Conservation (phyloP, 2,797 vertebrate species). For the Siniperca obscura region DNA sequence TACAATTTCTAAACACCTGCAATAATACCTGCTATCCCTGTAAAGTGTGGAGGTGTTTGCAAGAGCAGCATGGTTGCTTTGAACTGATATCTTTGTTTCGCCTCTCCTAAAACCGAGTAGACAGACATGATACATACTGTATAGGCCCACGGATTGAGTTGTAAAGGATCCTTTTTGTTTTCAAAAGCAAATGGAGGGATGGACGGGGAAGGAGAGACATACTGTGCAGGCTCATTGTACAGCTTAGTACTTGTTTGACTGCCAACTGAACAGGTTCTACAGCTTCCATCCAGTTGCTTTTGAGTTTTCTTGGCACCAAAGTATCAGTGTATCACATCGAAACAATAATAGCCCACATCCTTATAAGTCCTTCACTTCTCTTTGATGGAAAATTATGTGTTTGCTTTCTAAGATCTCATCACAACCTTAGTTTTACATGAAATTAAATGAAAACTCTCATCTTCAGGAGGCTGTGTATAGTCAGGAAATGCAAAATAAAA, state of each 20-base stretch:
- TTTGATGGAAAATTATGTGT: constrained; percentile 43
- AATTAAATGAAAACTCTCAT: background rate
- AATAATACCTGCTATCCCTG: constrained; percentile 55
- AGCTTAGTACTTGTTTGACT: constrained; percentile 59
- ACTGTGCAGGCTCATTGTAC: constrained; percentile 48
- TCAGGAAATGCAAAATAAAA: background rate
- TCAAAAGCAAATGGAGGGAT: constrained; percentile 52
- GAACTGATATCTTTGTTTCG: constrained; percentile 66
- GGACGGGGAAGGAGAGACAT: constrained; percentile 56
- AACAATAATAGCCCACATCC: constrained; percentile 61
- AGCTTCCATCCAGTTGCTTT: constrained; percentile 67
- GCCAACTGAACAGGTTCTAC: constrained; percentile 71
- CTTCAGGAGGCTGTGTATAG: background rate
- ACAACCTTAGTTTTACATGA: constrained; percentile 14
- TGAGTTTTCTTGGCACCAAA: constrained; percentile 62
- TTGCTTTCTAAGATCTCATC: constrained; percentile 67
- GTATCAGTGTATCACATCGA: constrained; percentile 63
- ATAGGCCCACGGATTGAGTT: constrained; percentile 52
- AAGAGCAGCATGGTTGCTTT: constrained; percentile 48
- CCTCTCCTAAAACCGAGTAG: constrained; percentile 43
- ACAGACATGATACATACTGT: constrained; percentile 41
- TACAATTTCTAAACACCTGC: constrained; percentile 47
- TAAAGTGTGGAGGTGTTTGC: constrained; percentile 63
- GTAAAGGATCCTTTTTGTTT: constrained; percentile 60
- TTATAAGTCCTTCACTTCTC: constrained; percentile 45